A percentile compares a stretch with the other conserved stretches of the same genome.
Evolutionary conservation across 2,113 vertebrate species (phyloP).

Genomic region (Ammospiza nelsoni): DNA sequence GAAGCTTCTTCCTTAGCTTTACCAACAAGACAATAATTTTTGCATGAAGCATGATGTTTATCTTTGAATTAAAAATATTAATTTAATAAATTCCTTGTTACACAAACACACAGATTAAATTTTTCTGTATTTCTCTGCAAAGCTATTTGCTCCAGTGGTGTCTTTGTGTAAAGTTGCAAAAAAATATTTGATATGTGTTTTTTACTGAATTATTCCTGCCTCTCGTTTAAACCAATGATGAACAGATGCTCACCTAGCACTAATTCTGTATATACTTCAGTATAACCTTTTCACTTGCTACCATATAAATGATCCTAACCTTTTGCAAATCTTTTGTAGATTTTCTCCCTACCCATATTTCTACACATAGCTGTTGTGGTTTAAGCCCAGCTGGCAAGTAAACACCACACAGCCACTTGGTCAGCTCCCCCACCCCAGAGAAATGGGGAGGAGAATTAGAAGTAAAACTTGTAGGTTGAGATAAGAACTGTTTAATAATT

Average conservation of each 20-base stretch:
- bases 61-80: neutral
- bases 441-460: neutral
- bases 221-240: neutral
- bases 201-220: neutral
- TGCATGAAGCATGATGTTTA: neutral
- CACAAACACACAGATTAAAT: neutral
- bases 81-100: neutral
- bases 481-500: neutral
- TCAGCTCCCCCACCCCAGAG: rapidly evolving
- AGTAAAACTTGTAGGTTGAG: neutral
- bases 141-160: neutral
- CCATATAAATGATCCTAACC: neutral
- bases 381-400: neutral
- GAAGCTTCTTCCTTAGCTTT: neutral
- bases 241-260: neutral
- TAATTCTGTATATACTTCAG: neutral
- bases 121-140: neutral
- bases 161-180: neutral
- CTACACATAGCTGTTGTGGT: neutral
- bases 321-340: neutral
- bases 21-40: neutral
- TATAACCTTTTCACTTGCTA: neutral
- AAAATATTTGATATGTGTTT: neutral
- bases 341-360: neutral
- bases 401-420: neutral